Evolutionary conservation across 2,113 vertebrate genomes (phyloP), one percentile per base, ranked within the genome.

Genomic region (Syngnathoides biaculeatus): DNA sequence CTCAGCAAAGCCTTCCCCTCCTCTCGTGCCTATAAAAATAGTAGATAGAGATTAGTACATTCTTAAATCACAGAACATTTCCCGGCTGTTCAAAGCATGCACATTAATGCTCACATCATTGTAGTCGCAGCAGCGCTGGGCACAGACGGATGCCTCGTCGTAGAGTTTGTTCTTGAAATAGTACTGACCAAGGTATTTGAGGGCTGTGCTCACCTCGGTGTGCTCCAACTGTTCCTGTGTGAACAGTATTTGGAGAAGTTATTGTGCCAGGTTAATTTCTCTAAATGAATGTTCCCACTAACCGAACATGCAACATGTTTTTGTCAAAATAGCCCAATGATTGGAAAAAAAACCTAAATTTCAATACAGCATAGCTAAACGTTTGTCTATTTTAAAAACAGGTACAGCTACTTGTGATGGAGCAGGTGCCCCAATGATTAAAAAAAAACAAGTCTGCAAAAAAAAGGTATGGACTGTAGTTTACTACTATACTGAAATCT

Each of bases 121-220:
- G 89, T 97, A 99, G 30, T 96, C 95, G 26, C 97, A 99, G 83
- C 97, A 99, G 67, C 97, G 97, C 71, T 98, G 97, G 38, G 97
- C 97, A 58, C 97, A 99, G 13, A 95, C 92, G 0, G 97, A 97
- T 0, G 97, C 96, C 89, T 99, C 96, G 14, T 99, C 95, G 38
- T 96, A 99, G 30, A 95, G 91, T 68, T 98, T 96, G 89, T 93
- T 97, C 85, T 97, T 98, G 91, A 98, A 98, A 84, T 99, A 99
- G 80, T 98, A 98, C 65, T 99, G 97, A 67, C 97, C 96, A 73
- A 99, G 89, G 85, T 99, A 98, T 15, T 96, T 92, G 68, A 98
- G 95, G 4, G 96, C 97, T 43, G 96, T 98, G 90, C 97, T 97
- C 78, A 98, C 93, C 79, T 99, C 97, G 2, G 94, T 92, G 14